Evolutionary conservation across 2,888 invertebrate species (phyloP).

Genomic region (Spodoptera exigua): DNA sequence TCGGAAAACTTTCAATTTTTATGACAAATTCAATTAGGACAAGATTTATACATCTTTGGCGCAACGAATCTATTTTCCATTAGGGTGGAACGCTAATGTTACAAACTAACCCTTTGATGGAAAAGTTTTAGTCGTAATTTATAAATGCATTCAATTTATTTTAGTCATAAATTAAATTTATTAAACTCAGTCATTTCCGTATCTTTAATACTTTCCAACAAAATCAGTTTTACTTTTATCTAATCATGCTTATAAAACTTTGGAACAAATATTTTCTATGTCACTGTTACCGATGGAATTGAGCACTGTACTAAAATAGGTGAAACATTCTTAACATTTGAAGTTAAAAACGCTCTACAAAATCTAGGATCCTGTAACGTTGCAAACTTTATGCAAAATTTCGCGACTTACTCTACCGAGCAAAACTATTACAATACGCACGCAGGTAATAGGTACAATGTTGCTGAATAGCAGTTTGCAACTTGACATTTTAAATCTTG

Average conservation of each 20-base stretch:
- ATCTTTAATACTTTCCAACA: no score
- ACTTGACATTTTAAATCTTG: conserved; percentile 70
- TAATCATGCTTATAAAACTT: conserved; percentile 5
- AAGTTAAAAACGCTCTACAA: conserved; percentile 52
- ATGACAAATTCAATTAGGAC: conserved; percentile 87
- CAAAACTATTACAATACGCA: conserved; percentile 41
- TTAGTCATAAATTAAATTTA: conserved; percentile 52
- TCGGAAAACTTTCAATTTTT: conserved; percentile 87
- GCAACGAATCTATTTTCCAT: conserved; percentile 70
- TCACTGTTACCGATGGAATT: conserved; percentile 20
- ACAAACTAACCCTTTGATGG: conserved; percentile 67
- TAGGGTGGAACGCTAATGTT: conserved; percentile 58
- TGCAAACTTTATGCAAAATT: conserved; percentile 63
- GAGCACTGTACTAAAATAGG: conserved; percentile 20
- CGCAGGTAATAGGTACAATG: conserved; percentile 55
- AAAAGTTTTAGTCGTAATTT: conserved; percentile 74
- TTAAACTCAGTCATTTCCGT: not conserved
- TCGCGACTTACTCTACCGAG: conserved; percentile 39
- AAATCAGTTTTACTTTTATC: no score
- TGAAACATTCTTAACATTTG: conserved; percentile 40
- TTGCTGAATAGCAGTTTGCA: conserved; percentile 64
- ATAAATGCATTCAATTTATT: conserved; percentile 68
- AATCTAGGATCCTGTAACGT: conserved; percentile 53
- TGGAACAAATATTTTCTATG: conserved; percentile 1
- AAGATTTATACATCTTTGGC: conserved; percentile 82